Evolutionary conservation across 1,140 invertebrate species (phyloP).

Genomic region (Drosophila pseudoananassae): DNA sequence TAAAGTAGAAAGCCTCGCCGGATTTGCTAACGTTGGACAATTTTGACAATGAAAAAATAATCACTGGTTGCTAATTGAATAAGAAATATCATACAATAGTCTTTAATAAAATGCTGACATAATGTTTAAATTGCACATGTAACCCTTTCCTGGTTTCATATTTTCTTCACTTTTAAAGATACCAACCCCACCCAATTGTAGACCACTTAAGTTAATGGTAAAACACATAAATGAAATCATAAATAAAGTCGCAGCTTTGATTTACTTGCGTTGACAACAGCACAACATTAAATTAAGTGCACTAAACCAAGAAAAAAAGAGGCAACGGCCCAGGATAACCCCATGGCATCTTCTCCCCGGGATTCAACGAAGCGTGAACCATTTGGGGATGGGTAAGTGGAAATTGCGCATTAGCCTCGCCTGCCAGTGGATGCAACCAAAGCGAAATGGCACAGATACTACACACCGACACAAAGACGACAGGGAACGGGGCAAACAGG

Average conservation of each 20-base stretch:
- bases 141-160: not conserved
- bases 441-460: constrained; percentile 45
- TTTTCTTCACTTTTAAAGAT: not conserved
- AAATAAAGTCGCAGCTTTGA: constrained; percentile 69
- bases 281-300: constrained; percentile 76
- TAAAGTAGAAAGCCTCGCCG: constrained; percentile 16
- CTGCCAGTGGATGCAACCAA: constrained; percentile 41
- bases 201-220: constrained; percentile 64
- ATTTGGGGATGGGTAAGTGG: constrained; percentile 36
- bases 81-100: not conserved
- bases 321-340: constrained; percentile 37
- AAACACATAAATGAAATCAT: constrained; percentile 59
- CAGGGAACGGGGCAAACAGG: constrained; percentile 30
- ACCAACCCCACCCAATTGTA: constrained; percentile 16
- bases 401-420: constrained; percentile 63
- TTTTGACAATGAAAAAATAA: constrained; percentile 7
- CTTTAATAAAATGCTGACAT: not conserved
- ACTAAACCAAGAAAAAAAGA: constrained; percentile 37
- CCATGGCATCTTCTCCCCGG: constrained; percentile 25
- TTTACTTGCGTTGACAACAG: constrained; percentile 63
- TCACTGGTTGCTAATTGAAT: not conserved
- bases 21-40: not conserved
- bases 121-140: not conserved
- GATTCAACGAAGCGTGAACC: constrained; percentile 52
- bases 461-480: constrained; percentile 50